Percentiles rank a stretch among this genome's conserved stretches.
phyloP scores from a whole-genome alignment of 2,797 vertebrate species.

The Cetoscarus ocellatus region DNA sequence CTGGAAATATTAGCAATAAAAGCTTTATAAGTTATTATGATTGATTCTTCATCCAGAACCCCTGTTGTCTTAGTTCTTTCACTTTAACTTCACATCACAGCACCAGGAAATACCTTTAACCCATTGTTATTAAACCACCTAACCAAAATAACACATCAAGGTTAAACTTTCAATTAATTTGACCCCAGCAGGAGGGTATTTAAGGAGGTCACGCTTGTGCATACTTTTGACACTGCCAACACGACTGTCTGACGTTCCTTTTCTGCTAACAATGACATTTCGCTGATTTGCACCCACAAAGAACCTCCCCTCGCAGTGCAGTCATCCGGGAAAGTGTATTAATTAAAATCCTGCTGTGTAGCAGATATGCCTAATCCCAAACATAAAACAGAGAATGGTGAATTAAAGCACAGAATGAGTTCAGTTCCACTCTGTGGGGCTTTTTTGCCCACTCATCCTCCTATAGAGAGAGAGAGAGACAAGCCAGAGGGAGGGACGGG shows the following conservation, averaged over 20 bases:
- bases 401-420: conserved; percentile 75
- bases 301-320: conserved; percentile 50
- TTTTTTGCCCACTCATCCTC: conserved; percentile 56
- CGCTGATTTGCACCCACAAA: conserved; percentile 65
- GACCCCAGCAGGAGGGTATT: conserved; percentile 25
- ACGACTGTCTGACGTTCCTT: conserved; percentile 41
- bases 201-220: conserved; percentile 45
- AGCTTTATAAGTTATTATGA: no score
- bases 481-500: conserved; percentile 38
- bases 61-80: background rate
- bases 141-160: conserved; percentile 13
- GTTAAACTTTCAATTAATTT: conserved; percentile 37
- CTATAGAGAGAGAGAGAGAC: conserved; percentile 33
- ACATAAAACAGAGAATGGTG: conserved; percentile 73
- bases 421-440: conserved; percentile 61
- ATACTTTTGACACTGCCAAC: conserved; percentile 28
- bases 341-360: conserved; percentile 84
- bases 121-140: conserved; percentile 7
- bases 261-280: conserved; percentile 72
- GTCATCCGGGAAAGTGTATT: conserved; percentile 59
- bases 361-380: conserved; percentile 77
- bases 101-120: background rate
- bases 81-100: conserved; percentile 6
- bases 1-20: no score
- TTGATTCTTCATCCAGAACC: conserved; percentile 15